Evolutionary conservation across 1,140 invertebrate species (phyloP).

Genomic region (Zaprionus capensis): DNA sequence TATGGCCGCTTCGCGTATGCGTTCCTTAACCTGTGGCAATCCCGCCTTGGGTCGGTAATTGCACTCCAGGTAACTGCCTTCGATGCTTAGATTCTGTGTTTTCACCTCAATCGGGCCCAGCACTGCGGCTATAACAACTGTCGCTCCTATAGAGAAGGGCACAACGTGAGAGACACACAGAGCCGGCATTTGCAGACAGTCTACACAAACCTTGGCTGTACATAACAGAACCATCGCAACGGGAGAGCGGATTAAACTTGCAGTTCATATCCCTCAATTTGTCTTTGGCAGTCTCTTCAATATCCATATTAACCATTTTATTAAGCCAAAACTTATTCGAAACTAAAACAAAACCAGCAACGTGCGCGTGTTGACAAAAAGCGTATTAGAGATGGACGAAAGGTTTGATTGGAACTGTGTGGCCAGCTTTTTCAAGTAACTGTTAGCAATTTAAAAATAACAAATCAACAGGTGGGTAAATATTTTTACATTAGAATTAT

Average conservation of each 20-base stretch:
- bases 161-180: neutral
- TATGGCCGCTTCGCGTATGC: conserved; percentile 90
- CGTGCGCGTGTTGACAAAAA: conserved; percentile 49
- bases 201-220: conserved; percentile 86
- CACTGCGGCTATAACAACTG: conserved; percentile 90
- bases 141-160: conserved; percentile 86
- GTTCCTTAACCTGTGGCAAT: conserved; percentile 89
- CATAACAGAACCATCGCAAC: conserved; percentile 90
- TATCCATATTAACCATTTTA: conserved; percentile 41
- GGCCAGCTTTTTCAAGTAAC: neutral
- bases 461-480: conserved; percentile 23
- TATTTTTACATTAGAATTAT: neutral
- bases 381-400: conserved; percentile 32
- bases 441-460: conserved; percentile 7
- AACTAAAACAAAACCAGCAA: conserved; percentile 40
- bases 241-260: conserved; percentile 88
- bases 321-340: neutral
- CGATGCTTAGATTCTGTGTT: conserved; percentile 90
- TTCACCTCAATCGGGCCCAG: conserved; percentile 94
- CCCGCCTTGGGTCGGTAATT: conserved; percentile 91
- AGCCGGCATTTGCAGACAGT: conserved; percentile 73
- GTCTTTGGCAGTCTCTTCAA: conserved; percentile 19
- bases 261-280: conserved; percentile 86
- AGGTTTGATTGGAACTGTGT: neutral
- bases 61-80: conserved; percentile 92